Evolutionary conservation across 2,888 invertebrate species (phyloP).

Genomic region (Smittia sp.): DNA sequence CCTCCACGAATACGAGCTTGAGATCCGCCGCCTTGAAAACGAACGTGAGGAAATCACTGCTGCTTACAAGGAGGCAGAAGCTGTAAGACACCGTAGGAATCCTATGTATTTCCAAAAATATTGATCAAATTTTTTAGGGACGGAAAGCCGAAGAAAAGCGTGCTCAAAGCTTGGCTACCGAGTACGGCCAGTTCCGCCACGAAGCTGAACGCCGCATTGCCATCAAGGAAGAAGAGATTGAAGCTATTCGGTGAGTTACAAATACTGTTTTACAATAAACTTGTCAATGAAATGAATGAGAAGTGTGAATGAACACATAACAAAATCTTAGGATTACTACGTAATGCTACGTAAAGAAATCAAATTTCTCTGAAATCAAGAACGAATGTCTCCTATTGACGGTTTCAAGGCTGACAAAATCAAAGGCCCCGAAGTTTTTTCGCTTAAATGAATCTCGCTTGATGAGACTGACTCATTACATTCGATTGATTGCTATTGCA

Average conservation of each 20-base stretch:
- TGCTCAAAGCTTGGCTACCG: slow-evolving; percentile 86
- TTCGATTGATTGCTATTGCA: not conserved
- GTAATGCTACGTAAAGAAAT: no score
- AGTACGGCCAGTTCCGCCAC: slow-evolving; percentile 90
- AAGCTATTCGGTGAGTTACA: slow-evolving; percentile 93
- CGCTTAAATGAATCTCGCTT: not conserved
- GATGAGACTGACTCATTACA: not conserved
- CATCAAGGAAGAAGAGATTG: slow-evolving; percentile 99
- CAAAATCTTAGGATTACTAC: no score
- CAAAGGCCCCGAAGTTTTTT: not conserved
- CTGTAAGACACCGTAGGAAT: no score
- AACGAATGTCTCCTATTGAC: not conserved
- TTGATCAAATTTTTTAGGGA: slow-evolving; percentile 60
- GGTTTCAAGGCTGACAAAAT: not conserved
- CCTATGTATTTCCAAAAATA: no score
- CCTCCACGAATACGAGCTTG: slow-evolving; percentile 95
- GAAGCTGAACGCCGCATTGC: slow-evolving; percentile 95
- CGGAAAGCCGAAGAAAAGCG: slow-evolving; percentile 98
- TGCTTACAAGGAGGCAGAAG: slow-evolving; percentile 98
- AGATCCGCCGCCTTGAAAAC: slow-evolving; percentile 95
- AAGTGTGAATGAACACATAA: no score
- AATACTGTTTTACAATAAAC: no score
- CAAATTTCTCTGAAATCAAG: not conserved
- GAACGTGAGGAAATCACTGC: slow-evolving; percentile 98
- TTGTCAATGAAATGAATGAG: no score